Evolutionary conservation across 2,797 vertebrate genomes (phyloP).

Genomic region (Tokudaia tokunoshimensis): DNA sequence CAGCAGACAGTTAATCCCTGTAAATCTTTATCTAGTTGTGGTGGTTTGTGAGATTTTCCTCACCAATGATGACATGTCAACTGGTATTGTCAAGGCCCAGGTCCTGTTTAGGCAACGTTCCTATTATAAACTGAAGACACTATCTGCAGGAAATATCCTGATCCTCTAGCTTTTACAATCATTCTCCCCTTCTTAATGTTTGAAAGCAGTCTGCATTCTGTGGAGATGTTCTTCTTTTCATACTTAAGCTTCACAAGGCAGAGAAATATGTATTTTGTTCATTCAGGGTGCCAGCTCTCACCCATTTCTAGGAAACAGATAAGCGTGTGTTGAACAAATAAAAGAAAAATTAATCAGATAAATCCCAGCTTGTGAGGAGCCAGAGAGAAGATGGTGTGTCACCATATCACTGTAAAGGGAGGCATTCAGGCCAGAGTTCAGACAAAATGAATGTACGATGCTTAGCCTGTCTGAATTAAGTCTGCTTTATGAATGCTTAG

Average conservation of each 20-base stretch:
- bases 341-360: background rate
- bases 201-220: background rate
- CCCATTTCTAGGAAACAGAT: background rate
- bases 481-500: background rate
- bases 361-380: background rate
- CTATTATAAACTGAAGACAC: background rate
- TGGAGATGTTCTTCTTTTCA: background rate
- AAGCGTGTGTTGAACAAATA: background rate
- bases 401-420: background rate
- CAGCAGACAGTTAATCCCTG: too few relatives aligned
- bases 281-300: background rate
- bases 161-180: background rate
- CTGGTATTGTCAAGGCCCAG: background rate
- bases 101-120: background rate
- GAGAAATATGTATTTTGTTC: slow-evolving; percentile 1
- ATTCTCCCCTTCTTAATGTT: background rate
- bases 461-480: background rate
- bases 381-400: background rate
- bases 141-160: background rate
- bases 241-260: background rate
- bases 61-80: background rate
- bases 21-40: background rate
- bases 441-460: background rate
- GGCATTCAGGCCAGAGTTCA: background rate
- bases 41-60: background rate